Percentiles rank a stretch among this genome's conserved stretches.
Evolutionary conservation across 1,140 invertebrate genomes (phyloP).

Genomic region (Ctenoplectra terminalis): DNA sequence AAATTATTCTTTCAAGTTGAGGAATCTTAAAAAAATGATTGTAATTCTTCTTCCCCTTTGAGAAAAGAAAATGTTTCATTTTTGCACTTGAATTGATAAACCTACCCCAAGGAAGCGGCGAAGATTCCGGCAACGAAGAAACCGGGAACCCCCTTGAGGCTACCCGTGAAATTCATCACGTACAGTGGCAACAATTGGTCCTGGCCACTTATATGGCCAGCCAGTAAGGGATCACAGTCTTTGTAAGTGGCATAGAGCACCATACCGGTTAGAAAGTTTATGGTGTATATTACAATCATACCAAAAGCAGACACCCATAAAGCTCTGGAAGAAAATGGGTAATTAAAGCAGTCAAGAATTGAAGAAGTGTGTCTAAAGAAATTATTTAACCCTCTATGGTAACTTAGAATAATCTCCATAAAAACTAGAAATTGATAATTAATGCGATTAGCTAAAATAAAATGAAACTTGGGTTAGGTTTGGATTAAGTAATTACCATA

Average conservation of each 20-base stretch:
- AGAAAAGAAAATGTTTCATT: too few species aligned
- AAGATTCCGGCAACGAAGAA: slow-evolving; percentile 94
- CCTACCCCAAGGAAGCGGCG: slow-evolving; percentile 88
- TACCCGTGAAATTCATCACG: slow-evolving; percentile 90
- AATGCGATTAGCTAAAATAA: too few species aligned
- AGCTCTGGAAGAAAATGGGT: slow-evolving; percentile 82
- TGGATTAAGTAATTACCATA: too few species aligned
- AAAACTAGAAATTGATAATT: too few species aligned
- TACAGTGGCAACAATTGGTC: slow-evolving; percentile 93
- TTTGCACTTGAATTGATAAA: too few species aligned
- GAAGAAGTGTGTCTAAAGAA: neutral
- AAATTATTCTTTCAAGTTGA: neutral
- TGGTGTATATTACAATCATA: slow-evolving; percentile 86
- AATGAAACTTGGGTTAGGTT: too few species aligned
- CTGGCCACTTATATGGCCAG: slow-evolving; percentile 84
- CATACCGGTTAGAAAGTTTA: slow-evolving; percentile 93
- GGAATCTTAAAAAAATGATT: neutral
- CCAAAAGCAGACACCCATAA: slow-evolving; percentile 87
- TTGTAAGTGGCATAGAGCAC: slow-evolving; percentile 92
- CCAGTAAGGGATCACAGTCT: slow-evolving; percentile 90
- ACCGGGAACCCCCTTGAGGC: slow-evolving; percentile 89
- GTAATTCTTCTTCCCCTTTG: too few species aligned
- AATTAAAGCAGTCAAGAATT: neutral
- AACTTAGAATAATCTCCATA: too few species aligned
- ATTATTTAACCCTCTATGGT: neutral